phyloP scores from a whole-genome alignment of 2,888 invertebrate species.

The Tetrapedia diversipes region DNA sequence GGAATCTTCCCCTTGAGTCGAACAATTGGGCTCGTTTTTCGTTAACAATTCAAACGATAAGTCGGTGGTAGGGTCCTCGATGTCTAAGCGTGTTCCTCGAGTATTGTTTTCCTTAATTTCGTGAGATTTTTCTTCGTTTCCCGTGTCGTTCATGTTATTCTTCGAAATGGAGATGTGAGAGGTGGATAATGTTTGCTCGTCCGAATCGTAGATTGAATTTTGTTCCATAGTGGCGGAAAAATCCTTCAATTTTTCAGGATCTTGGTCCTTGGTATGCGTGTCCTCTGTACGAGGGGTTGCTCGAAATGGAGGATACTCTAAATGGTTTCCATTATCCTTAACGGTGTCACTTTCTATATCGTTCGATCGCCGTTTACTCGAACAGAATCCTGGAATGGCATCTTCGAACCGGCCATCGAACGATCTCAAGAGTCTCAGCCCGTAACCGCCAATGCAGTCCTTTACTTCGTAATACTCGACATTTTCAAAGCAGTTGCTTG shows the following conservation, averaged over 20 bases:
- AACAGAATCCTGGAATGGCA: conserved; percentile 15
- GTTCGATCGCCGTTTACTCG: conserved; percentile 1
- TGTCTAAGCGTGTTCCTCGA: background rate
- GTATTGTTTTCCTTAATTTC: background rate
- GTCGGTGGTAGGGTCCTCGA: background rate
- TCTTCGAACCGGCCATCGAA: conserved; percentile 33
- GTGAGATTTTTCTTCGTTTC: too few species aligned
- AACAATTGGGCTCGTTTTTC: background rate
- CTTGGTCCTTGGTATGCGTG: background rate
- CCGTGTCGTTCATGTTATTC: too few species aligned
- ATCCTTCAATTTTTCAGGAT: conserved; percentile 33
- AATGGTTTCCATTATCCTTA: conserved; percentile 56
- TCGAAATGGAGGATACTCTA: conserved; percentile 38
- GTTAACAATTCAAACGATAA: background rate
- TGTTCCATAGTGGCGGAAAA: background rate
- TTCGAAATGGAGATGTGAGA: background rate
- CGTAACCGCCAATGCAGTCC: conserved; percentile 60
- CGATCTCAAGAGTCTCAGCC: conserved; percentile 49
- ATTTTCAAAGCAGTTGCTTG: conserved; percentile 57
- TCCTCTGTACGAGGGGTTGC: conserved; percentile 28
- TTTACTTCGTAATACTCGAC: conserved; percentile 66
- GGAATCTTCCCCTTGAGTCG: too few species aligned
- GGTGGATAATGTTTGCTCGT: background rate
- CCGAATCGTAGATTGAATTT: background rate
- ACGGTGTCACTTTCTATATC: conserved; percentile 41